Base-by-base conservation (phyloP, 2,888 invertebrate genomes). In the Boloria selene region DNA sequence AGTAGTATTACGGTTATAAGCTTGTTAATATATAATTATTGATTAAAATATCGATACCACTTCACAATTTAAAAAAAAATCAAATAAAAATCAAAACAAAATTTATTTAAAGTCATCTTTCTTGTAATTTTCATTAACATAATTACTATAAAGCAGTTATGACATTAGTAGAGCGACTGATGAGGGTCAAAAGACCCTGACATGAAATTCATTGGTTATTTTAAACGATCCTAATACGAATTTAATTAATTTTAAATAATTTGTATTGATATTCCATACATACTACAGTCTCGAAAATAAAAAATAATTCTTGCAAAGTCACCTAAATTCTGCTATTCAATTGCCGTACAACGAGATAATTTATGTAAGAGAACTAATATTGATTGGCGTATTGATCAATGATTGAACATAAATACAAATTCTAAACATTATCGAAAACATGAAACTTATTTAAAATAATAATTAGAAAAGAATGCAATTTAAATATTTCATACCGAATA, bases 161-260 rank as follows among this genome's bases (percentile, higher is more conserved):
- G 7, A 59, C 17, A 31, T 59, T 49, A 49, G 26, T 16, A 17
- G 22, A 47, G 14, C 49, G 49, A 49, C 31, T 59, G 38, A 59
- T 17, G n/a, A n/a, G n/a, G n/a, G n/a, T n/a, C n/a, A n/a, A n/a
- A n/a, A n/a, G n/a, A 47, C 59, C 49, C 59, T 50, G 59, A 26
- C 50, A 17, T 14, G 10, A 50, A 18, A 38, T 17, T 17, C 13
- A 31, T 31, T 26, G 49, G 31, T 38, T 10, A 59, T 17, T 59
- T 49, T 10, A 59, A 42, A 61, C 17, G 14, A 49, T 22, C 54
- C 51, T 68, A 64, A 71, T 68, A 44, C 22, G 62, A 53, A 59
- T 60, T 65, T 67, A 61, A 65, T 65, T 51, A 60, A 58, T 59
- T 61, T 62, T 0, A 17, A 59, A 59, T 59, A 17, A 17, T 17